These are phyloP conservation scores for Tyrophagus putrescentiae DNA, from an alignment of 1,140 invertebrate species.

Conservation along the genomic window DNA sequence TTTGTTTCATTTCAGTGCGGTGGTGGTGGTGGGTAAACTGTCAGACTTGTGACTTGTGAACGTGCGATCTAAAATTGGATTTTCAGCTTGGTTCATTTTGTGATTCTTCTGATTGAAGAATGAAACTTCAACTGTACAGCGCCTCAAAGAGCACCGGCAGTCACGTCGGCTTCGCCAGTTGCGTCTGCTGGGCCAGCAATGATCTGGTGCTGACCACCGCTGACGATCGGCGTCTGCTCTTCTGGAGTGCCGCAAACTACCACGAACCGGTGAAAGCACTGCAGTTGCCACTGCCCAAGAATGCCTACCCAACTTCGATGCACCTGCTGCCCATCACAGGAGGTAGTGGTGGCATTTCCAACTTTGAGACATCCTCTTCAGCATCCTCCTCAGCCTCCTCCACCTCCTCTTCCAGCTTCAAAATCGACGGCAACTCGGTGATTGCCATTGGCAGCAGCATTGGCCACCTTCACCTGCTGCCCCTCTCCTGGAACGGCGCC, in stretches of 20 bases:
- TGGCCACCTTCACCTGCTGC: slow-evolving; percentile 69
- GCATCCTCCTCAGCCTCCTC: background rate
- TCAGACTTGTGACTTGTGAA: too few relatives aligned
- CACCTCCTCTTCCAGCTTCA: slow-evolving; percentile 28
- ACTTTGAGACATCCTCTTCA: background rate
- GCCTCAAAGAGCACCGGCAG: background rate
- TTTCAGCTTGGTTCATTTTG: too few relatives aligned
- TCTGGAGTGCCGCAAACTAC: slow-evolving; percentile 65
- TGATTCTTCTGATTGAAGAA: too few relatives aligned
- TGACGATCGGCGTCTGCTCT: slow-evolving; percentile 75
- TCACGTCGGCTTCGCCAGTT: slow-evolving; percentile 58
- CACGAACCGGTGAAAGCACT: slow-evolving; percentile 53
- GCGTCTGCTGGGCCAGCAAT: slow-evolving; percentile 74
- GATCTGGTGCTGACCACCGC: slow-evolving; percentile 82
- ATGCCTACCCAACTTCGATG: slow-evolving; percentile 73
- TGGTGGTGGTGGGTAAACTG: too few relatives aligned
- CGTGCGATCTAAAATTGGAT: too few relatives aligned
- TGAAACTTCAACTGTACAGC: slow-evolving; percentile 4
- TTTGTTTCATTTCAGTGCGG: too few relatives aligned
- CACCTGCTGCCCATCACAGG: slow-evolving; percentile 47
- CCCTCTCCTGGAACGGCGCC: slow-evolving; percentile 37
- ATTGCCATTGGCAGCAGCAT: slow-evolving; percentile 69
- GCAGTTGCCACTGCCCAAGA: slow-evolving; percentile 59
- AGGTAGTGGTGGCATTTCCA: background rate
- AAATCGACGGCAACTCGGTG: slow-evolving; percentile 49